These are phyloP conservation scores for Lepidurus apus DNA, from an alignment of 1,140 invertebrate species.

Conservation along the genomic window DNA sequence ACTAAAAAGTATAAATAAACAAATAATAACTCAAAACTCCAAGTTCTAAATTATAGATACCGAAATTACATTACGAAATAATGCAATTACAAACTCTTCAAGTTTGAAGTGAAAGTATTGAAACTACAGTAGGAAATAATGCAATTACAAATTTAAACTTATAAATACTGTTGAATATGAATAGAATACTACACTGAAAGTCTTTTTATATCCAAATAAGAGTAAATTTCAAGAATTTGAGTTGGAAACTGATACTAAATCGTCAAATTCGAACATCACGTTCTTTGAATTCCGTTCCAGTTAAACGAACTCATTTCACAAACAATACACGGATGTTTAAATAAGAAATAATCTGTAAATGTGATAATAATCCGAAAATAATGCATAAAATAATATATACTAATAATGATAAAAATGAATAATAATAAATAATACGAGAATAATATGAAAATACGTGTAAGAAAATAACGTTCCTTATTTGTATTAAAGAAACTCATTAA, in stretches of 20 bases:
- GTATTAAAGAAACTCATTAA: not conserved
- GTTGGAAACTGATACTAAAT: not conserved
- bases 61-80: not conserved
- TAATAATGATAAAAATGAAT: no score
- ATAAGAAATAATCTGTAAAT: no score
- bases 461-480: no score
- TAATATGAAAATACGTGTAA: no score
- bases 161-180: not conserved
- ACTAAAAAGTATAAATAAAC: no score
- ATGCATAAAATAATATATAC: no score
- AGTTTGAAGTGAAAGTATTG: no score
- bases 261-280: not conserved
- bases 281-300: not conserved
- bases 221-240: not conserved
- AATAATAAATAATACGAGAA: no score
- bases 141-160: not conserved
- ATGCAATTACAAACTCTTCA: not conserved
- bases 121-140: not conserved
- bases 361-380: no score
- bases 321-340: not conserved
- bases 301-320: not conserved
- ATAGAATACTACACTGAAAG: not conserved
- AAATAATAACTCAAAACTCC: no score
- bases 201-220: not conserved
- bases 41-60: no score